Evolutionary conservation across 2,113 vertebrate species (phyloP).

Genomic region (Trematomus loennbergii): DNA sequence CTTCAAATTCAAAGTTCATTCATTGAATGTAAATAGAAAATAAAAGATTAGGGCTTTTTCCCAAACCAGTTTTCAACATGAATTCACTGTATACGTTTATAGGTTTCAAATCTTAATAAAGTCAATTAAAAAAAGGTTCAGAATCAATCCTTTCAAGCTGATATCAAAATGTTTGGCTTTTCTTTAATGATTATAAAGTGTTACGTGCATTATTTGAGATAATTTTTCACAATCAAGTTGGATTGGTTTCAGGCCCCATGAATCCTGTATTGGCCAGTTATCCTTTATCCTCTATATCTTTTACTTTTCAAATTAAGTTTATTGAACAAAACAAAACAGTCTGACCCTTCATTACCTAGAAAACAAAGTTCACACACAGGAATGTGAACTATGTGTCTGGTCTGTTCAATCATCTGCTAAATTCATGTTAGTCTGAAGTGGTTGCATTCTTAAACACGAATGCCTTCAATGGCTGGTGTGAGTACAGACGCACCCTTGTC

Average conservation of each 20-base stretch:
- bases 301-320: neutral
- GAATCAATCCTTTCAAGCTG: neutral
- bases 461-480: neutral
- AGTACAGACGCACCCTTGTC: constrained; percentile 2
- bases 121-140: neutral
- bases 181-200: neutral
- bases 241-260: neutral
- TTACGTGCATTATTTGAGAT: too few species aligned
- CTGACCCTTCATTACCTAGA: neutral
- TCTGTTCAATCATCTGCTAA: neutral
- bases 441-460: constrained; percentile 36
- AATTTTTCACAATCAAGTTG: too few species aligned
- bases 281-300: neutral
- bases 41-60: neutral
- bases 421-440: constrained; percentile 2
- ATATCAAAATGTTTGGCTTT: neutral
- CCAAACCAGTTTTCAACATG: neutral
- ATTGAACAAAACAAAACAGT: neutral
- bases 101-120: neutral
- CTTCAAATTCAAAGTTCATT: neutral
- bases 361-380: neutral
- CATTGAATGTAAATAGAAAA: neutral
- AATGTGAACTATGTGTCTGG: constrained; percentile 16
- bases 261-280: neutral
- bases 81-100: neutral